Base-by-base conservation (phyloP, 2,113 vertebrate species). In the Myiagra hebetior region DNA sequence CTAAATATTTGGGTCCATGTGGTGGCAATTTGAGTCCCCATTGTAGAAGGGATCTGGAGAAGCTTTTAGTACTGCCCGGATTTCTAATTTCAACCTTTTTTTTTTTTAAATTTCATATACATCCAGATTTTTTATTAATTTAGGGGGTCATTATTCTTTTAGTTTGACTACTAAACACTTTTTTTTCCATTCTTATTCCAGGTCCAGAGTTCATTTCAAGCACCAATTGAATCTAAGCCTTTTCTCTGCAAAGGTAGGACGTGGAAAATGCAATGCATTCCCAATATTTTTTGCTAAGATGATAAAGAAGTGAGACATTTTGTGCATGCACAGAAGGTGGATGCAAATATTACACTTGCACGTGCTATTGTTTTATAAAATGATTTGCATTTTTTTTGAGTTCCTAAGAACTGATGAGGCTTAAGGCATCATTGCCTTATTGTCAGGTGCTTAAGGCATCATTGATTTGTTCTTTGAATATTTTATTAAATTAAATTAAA, bases 1-100 rank as follows among this genome's bases (percentile, higher is more conserved):
- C 87, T 92, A 86, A 94, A 93, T 96, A 80, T 96, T 96, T 97
- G 79, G 87, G 79, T 88, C 85, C 82, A 78, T 94, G 87, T 94
- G 85, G 79, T 83, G n/a, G 76, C 60, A 90, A n/a, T 93, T 96
- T 78, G 84, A 90, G 63, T 83, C 74, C 77, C 63, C 72, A 63
- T 70, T 90, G 85, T 91, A 82, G 75, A 91, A 74, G 72, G 55
- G 8, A 93, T 88, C 50, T 88, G 73, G 46, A 80, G 39, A 86
- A 92, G 39, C 46, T 67, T 68, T 88, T 47, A 59, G 22, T 65
- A 63, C 31, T 80, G 47, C 19, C 55, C 46, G 88, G 88, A 68
- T 84, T 88, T 91, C 56, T 52, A 74, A 67, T 95, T 93, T 91
- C 50, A 73, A 20, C 8, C 3, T 2, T 31, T 81, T 42, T 35